phyloP scores from a whole-genome alignment of 1,140 invertebrate species.

The Archivesica marissinica region DNA sequence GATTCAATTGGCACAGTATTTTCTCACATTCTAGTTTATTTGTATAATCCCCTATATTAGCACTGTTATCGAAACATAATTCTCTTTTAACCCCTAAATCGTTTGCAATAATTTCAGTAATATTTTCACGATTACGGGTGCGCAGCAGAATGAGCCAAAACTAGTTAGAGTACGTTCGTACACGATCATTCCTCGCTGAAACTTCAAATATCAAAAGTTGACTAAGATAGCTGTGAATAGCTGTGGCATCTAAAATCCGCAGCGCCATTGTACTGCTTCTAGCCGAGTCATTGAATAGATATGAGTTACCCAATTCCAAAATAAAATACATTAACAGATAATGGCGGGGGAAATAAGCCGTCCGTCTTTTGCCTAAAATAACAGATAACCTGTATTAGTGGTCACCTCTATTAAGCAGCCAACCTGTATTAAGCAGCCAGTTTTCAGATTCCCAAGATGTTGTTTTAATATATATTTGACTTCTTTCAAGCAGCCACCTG shows the following conservation, averaged over 20 bases:
- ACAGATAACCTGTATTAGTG: too few species aligned
- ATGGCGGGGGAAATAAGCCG: too few species aligned
- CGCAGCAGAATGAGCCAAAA: not conserved
- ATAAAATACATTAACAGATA: too few species aligned
- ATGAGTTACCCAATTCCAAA: too few species aligned
- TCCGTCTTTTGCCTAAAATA: too few species aligned
- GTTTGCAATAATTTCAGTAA: slow-evolving; percentile 26
- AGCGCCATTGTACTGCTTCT: slow-evolving; percentile 19
- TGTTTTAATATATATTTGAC: too few species aligned
- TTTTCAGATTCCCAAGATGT: too few species aligned
- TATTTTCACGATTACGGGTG: slow-evolving; percentile 8
- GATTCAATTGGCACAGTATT: slow-evolving; percentile 19
- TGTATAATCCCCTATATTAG: slow-evolving; percentile 8
- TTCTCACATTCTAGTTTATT: slow-evolving; percentile 28
- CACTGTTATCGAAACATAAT: slow-evolving; percentile 20
- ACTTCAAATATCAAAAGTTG: slow-evolving; percentile 27
- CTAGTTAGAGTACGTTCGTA: slow-evolving; percentile 23
- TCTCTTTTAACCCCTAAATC: slow-evolving; percentile 17
- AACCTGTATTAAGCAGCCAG: too few species aligned
- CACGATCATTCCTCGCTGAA: slow-evolving; percentile 18
- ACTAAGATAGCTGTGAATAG: slow-evolving; percentile 19
- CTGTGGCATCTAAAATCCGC: not conserved
- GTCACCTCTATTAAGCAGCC: too few species aligned
- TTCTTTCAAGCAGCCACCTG: too few species aligned
- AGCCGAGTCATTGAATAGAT: slow-evolving; percentile 23